phyloP scores from a whole-genome alignment of 2,797 vertebrate genomes.

The Protonibea diacanthus region DNA sequence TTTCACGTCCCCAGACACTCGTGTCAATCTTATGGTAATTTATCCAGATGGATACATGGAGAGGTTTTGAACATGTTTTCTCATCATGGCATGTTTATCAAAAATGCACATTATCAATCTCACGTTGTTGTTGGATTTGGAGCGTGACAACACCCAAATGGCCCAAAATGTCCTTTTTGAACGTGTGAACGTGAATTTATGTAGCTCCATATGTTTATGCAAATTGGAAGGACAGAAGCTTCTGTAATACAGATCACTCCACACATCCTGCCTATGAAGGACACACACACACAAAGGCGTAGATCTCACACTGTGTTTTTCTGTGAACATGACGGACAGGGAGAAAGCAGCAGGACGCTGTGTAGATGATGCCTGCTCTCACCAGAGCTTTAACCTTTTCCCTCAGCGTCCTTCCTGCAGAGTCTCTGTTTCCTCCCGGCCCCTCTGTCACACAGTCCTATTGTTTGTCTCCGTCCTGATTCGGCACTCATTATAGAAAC shows the following conservation, averaged over 20 bases:
- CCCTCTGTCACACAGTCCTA: constrained; percentile 36
- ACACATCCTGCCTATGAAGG: constrained; percentile 13
- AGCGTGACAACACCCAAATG: not conserved
- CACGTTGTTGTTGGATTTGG: not conserved
- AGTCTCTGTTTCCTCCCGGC: constrained; percentile 41
- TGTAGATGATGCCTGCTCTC: constrained; percentile 56
- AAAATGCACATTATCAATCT: constrained; percentile 15
- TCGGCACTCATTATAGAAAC: constrained; percentile 63
- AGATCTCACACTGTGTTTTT: constrained; percentile 36
- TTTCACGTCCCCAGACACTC: constrained; percentile 57
- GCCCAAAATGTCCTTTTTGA: constrained; percentile 9
- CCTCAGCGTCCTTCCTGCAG: constrained; percentile 57
- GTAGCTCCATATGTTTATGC: constrained; percentile 37
- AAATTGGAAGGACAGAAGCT: constrained; percentile 30
- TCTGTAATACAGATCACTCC: constrained; percentile 30
- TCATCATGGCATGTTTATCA: constrained; percentile 24
- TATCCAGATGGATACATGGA: constrained; percentile 33
- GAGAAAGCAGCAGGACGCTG: constrained; percentile 58
- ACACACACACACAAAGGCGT: constrained; percentile 18
- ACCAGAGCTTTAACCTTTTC: constrained; percentile 75
- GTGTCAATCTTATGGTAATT: constrained; percentile 66
- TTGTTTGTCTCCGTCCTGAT: constrained; percentile 59
- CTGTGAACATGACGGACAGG: constrained; percentile 62
- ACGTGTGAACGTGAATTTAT: constrained; percentile 27
- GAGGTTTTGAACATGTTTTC: constrained; percentile 20